phyloP scores from a whole-genome alignment of 2,888 invertebrate genomes.

The Stegana nigrithorax region DNA sequence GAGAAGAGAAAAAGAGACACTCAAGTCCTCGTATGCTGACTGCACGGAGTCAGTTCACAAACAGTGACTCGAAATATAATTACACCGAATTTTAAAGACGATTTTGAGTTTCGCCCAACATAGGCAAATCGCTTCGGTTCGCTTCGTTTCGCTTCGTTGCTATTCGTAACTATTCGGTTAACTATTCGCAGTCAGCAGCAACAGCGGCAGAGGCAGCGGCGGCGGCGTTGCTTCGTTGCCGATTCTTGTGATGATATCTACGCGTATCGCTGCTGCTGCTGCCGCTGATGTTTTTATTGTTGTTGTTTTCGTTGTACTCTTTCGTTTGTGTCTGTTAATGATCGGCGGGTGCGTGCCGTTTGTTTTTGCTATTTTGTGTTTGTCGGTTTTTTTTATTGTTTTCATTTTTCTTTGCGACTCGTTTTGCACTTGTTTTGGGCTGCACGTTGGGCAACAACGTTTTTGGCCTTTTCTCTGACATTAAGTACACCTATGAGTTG shows the following conservation, averaged over 20 bases:
- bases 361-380: neutral
- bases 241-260: slow-evolving; percentile 39
- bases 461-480: too few relatives aligned
- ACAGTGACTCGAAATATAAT: slow-evolving; percentile 60
- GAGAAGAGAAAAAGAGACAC: neutral
- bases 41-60: slow-evolving; percentile 55
- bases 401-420: neutral
- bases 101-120: slow-evolving; percentile 23
- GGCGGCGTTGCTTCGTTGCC: slow-evolving; percentile 29
- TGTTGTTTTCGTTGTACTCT: slow-evolving; percentile 10
- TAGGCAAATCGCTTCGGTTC: slow-evolving; percentile 28
- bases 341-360: slow-evolving; percentile 38
- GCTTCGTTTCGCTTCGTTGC: slow-evolving; percentile 24
- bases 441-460: too few relatives aligned
- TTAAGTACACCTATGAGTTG: too few relatives aligned
- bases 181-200: slow-evolving; percentile 16
- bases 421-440: too few relatives aligned
- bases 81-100: slow-evolving; percentile 63
- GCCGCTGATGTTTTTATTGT: slow-evolving; percentile 30
- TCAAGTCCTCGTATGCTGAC: slow-evolving; percentile 36
- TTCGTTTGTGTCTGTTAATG: slow-evolving; percentile 25
- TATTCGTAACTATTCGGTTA: slow-evolving; percentile 1
- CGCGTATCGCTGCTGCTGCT: slow-evolving; percentile 17
- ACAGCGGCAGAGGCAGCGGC: slow-evolving; percentile 20
- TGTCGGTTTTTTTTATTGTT: neutral